Evolutionary conservation across 2,797 vertebrate species (phyloP), one percentile per base, ranked within the genome.

Genomic region (Malacoctenus gilli): DNA sequence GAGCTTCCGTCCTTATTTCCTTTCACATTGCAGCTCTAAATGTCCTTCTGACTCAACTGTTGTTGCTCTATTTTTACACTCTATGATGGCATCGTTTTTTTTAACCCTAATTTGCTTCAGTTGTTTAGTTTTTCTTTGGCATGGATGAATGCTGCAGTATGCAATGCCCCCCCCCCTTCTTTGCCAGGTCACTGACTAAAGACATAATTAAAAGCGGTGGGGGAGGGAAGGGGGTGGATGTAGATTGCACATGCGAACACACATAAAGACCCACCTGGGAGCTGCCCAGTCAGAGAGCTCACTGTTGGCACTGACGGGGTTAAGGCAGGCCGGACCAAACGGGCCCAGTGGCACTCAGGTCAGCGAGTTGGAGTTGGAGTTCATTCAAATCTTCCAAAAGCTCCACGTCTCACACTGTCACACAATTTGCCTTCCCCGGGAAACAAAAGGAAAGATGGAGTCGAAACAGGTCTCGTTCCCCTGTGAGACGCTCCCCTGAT

Each of bases 181-280:
- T 61, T 75, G 16, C 42, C 48, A 42, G 72, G 70, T 80, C 66
- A 72, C 57, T 77, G 68, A 79, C 55, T 75, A 50, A n/a, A 82
- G 52, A 48, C 43, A 59, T 54, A 51, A 72, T 72, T 75, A 69
- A 78, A 69, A 77, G 37, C 50, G 16, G 46, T 19, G 41, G 61
- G 61, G 56, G 51, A 23, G 14, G 36, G 75, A 58, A 12, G 44
- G 9, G 31, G 19, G 41, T 59, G 52, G 37, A 51, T 49, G 40
- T 32, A 46, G 41, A 40, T 39, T 54, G 59, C 56, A 64, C 65
- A 53, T 61, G 68, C 53, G 61, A 55, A 56, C 63, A 55, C 53
- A 60, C 31, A 54, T 19, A 52, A 8, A 58, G 41, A 58, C 72
- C 67, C 80, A 80, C 35, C 60, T 57, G 85, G 78, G 78, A 84